Evolutionary conservation across 1,140 invertebrate species (phyloP), one percentile per base, ranked within the genome.

Genomic region (Dendroctonus ponderosae): DNA sequence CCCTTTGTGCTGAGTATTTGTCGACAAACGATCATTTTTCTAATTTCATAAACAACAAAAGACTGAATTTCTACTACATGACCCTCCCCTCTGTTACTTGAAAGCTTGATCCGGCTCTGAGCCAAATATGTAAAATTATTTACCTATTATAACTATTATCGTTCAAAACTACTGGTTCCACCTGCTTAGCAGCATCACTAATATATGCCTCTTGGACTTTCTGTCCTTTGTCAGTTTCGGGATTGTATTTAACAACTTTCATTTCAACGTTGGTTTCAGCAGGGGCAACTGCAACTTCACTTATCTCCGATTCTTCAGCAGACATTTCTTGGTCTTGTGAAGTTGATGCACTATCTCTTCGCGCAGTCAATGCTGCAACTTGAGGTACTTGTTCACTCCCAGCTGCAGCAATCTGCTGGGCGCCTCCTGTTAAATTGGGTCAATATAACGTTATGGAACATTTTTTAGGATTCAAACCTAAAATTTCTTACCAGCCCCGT

Each of bases 231-330:
- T 84, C 81, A 59, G 88, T 90, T 66, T 85, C 83, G 1, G 89
- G 87, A 79, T 92, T 86, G 70, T 90, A 92, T 66, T 87, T 86
- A 39, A 92, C 89, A 48, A 92, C 90, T 83, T 92, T 92, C 84
- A 92, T 90, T 79, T 92, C 89, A 12, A 92, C 87, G 44, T 84
- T 86, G 82, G 44, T 15, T 53, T 12, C 7, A 67, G 75, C 81
- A 70, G 77, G 79, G 82, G 72, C 75, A 80, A 71, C 78, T 81
- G 72, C 75, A 80, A 80, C 79, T 77, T 84, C 69, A 77, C 83
- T 68, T 67, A 82, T 70, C 76, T 83, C 76, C 72, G 81, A 79
- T 79, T 81, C 80, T 59, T 79, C 80, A 78, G 82, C 73, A 72
- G 79, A 62, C 67, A 77, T 39, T 76, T 78, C 42, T 50, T 66